Percentiles rank a stretch among this genome's conserved stretches.
Conservation (phyloP, 2,888 invertebrate genomes). For the Aethes cnicana region DNA sequence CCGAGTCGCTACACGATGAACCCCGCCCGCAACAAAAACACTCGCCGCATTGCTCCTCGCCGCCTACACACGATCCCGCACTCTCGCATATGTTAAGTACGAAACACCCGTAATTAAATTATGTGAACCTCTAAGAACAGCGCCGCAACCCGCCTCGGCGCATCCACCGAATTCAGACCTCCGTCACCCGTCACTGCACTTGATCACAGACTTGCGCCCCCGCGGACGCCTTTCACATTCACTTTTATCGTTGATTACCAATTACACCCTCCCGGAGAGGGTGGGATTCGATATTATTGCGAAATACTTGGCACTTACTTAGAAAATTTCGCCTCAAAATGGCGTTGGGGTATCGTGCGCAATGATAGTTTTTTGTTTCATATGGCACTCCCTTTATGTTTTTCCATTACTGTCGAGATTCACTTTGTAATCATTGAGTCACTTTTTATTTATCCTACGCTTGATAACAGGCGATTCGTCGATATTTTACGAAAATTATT, state of each 20-base stretch:
- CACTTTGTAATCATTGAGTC: conserved; percentile 58
- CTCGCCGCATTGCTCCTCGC: conserved; percentile 21
- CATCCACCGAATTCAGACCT: conserved; percentile 55
- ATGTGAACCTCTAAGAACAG: conserved; percentile 60
- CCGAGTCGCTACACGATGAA: conserved; percentile 44
- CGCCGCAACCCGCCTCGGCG: conserved; percentile 70
- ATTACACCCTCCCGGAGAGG: conserved; percentile 50
- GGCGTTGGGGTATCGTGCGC: conserved; percentile 83
- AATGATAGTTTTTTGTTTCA: conserved; percentile 82
- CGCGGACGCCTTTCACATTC: conserved; percentile 47
- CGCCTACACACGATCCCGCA: conserved; percentile 24
- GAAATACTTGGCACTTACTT: conserved; percentile 83
- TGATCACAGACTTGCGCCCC: conserved; percentile 43
- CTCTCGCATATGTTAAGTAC: conserved; percentile 28
- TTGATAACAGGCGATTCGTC: conserved; percentile 47
- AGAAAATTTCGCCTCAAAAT: conserved; percentile 84
- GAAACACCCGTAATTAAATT: conserved; percentile 56
- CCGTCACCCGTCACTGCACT: conserved; percentile 50
- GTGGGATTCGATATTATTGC: conserved; percentile 72
- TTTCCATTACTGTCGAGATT: conserved; percentile 63
- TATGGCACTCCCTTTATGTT: conserved; percentile 65
- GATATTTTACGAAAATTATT: conserved; percentile 71
- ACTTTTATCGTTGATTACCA: conserved; percentile 50
- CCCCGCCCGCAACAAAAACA: conserved; percentile 34
- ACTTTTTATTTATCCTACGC: conserved; percentile 56